Conservation (phyloP, 2,113 vertebrate species). For the Burhinus bistriatus region DNA sequence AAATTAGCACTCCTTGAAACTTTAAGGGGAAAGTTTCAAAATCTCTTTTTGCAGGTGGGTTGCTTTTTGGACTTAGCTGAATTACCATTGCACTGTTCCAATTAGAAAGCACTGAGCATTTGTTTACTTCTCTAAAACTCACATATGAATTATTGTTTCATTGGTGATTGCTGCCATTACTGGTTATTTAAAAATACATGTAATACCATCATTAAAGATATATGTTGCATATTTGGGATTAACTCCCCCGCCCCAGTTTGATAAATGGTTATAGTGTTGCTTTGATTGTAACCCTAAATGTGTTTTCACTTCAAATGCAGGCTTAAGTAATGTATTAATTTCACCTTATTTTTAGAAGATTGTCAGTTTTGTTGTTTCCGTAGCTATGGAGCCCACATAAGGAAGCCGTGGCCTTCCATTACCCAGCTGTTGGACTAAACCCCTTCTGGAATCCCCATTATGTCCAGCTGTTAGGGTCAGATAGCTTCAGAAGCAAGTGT, state of each 20-base stretch:
- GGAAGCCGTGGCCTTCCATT: conserved; percentile 74
- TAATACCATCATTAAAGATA: not conserved
- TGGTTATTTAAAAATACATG: not conserved
- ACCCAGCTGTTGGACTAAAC: conserved; percentile 82
- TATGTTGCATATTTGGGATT: not conserved
- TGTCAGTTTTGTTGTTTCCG: conserved; percentile 77
- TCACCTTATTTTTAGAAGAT: conserved; percentile 76
- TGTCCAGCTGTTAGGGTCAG: conserved; percentile 82
- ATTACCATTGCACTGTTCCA: not conserved
- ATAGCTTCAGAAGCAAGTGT: conserved; percentile 64
- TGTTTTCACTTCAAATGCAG: conserved; percentile 7
- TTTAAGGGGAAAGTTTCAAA: not conserved
- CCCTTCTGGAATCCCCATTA: conserved; percentile 80
- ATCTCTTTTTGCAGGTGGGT: not conserved
- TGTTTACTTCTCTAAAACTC: not conserved
- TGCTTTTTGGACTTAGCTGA: not conserved
- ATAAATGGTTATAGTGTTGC: not conserved
- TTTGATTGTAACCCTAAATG: conserved; percentile 17
- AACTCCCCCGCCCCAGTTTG: not conserved
- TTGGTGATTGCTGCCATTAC: not conserved
- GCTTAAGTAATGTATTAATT: conserved; percentile 50
- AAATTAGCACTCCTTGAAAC: not conserved
- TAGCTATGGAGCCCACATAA: conserved; percentile 75
- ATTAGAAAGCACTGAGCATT: not conserved
- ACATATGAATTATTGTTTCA: not conserved